Base-by-base conservation (phyloP, 2,888 invertebrate species). In the Leucophenga maculata region DNA sequence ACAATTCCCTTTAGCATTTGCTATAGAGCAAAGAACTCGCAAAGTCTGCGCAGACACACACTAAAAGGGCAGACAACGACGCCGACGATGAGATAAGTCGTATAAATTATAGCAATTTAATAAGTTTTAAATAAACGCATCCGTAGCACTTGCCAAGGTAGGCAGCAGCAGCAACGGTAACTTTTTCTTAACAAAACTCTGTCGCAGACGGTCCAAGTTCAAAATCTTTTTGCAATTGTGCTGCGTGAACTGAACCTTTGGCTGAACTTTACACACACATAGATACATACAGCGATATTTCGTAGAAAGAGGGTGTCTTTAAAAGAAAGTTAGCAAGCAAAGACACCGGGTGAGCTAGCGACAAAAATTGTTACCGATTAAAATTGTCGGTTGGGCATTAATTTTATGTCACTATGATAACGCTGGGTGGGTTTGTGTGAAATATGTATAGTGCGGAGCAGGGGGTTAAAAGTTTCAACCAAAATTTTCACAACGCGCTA, bases 41-140 rank as follows among this genome's bases (percentile, higher is more conserved):
- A 22, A 54, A 62, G 66, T 4, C 18, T 32, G 11, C 64, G 62
- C 50, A 54, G 55, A 66, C 52, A 31, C 2, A 31, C 52, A n/a
- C n/a, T n/a, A 16, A 66, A 14, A 54, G 16, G 18, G 6, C 16
- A 48, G 59, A 65, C 57, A 55, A 65, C 62, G 48, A 67, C 62
- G 48, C 65, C 71, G 71, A 75, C 73, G 72, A 72, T 72, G 72
- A 84, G 85, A 86, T 85, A 85, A 84, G 85, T 80, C 84, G 85
- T 85, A 85, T 85, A 85, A 85, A 86, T 86, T 85, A 85, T 85
- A 86, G 84, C 86, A 85, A 86, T 85, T 85, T 85, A 85, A 85
- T 86, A 86, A 86, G 84, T 86, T 86, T 83, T 79, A 86, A 85
- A 86, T 84, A 79, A 78, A 83, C 76, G 83, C 85, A 84, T 86